These are phyloP conservation scores for Guaruba guarouba DNA, from an alignment of 2,113 vertebrate genomes.

Conservation along the genomic window DNA sequence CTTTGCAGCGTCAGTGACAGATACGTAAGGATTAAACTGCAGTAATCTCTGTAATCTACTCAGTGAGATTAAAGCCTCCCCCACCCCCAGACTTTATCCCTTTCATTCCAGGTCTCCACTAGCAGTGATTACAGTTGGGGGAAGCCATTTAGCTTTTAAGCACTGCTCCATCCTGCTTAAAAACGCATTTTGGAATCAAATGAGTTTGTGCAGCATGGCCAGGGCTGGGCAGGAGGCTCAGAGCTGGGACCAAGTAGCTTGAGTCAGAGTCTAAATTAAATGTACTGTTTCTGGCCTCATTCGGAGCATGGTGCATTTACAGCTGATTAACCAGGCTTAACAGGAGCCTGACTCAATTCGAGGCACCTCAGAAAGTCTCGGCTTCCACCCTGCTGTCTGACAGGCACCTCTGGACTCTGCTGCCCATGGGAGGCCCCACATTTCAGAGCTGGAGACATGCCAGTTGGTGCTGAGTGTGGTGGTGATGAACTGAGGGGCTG, in stretches of 20 bases:
- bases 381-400: conserved; percentile 53
- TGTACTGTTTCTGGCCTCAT: conserved; percentile 52
- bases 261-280: conserved; percentile 55
- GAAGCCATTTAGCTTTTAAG: conserved; percentile 58
- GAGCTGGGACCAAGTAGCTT: conserved; percentile 43
- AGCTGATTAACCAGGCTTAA: conserved; percentile 51
- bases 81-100: conserved; percentile 29
- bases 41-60: conserved; percentile 75
- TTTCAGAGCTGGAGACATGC: conserved; percentile 6
- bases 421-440: conserved; percentile 24
- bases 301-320: conserved; percentile 36
- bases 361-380: conserved; percentile 30
- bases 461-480: not conserved
- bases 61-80: conserved; percentile 65
- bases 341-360: conserved; percentile 23
- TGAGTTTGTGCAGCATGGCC: conserved; percentile 33
- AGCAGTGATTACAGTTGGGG: conserved; percentile 66
- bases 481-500: not conserved
- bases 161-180: conserved; percentile 35
- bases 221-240: conserved; percentile 9
- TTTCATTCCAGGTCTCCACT: conserved; percentile 56
- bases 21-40: conserved; percentile 65
- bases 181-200: conserved; percentile 51
- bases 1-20: conserved; percentile 73
- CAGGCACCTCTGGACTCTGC: conserved; percentile 1